Base-by-base conservation (phyloP, 2,888 invertebrate genomes). In the Geophilus truncorum region DNA sequence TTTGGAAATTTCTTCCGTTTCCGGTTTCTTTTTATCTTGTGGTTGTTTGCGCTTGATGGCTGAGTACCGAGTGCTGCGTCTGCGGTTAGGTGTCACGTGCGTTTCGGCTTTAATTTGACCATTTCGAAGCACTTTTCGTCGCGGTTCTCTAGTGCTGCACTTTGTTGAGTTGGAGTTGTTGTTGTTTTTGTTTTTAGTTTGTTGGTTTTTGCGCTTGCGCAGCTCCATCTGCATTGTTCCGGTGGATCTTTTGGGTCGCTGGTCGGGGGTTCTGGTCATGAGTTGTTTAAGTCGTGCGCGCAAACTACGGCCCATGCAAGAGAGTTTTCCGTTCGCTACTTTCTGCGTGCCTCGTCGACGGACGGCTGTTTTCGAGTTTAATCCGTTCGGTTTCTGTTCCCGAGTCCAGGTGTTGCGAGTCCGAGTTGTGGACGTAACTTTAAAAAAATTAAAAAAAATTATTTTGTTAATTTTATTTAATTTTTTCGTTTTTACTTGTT, bases 201-300 rank as follows among this genome's bases (percentile, higher is more conserved):
- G n/a, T n/a, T n/a, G n/a, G n/a, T n/a, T n/a, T n/a, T n/a, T n/a
- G n/a, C n/a, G n/a, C n/a, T n/a, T n/a, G n/a, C n/a, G n/a, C n/a
- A n/a, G n/a, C 15, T 70, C 1, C 28, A 80, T 21, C 23, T 80
- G 70, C 80, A 80, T 80, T 9, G 51, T 79, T 2, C 32, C 32
- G 6, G 76, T 10, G n/a, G 18, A 18, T 79, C 79, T 12, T 79
- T 40, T 28, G 15, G 28, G 18, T 70, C 80, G 1, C 18, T 34
- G 34, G 10, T 32, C 34, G 28, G 79, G 36, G 9, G 57, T 57
- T 18, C 57, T 18, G n/a, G 28, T 30, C 80, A 80, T 80, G 9
- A 80, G 23, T 10, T 32, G 80, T 15, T 70, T 62, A 12, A 80
- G 21, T 9, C 62, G 25, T 0, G 80, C 75, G 10, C 80, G 80